Evolutionary conservation across 2,797 vertebrate species (phyloP).

Genomic region (Xiphophorus birchmanni): DNA sequence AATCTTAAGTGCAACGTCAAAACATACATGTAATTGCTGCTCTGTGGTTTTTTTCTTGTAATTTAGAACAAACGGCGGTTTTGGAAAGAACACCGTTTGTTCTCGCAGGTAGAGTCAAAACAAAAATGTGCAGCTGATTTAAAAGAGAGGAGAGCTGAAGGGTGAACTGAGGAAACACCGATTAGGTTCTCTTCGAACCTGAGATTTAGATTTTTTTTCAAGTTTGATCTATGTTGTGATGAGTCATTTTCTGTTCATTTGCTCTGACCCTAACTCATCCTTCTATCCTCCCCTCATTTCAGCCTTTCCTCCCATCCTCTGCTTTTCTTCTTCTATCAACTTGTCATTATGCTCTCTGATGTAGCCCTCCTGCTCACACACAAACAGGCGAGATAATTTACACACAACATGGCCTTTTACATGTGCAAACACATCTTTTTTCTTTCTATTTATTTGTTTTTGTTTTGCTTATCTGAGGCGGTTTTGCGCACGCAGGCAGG

Average conservation of each 20-base stretch:
- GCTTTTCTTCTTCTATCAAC: not conserved
- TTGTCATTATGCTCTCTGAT: constrained; percentile 11
- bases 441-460: not conserved
- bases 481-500: constrained; percentile 56
- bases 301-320: not conserved
- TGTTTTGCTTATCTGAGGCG: constrained; percentile 25
- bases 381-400: constrained; percentile 12
- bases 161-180: not conserved
- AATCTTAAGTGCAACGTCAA: constrained; percentile 35
- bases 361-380: constrained; percentile 2
- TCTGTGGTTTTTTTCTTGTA: constrained; percentile 13
- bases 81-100: not conserved
- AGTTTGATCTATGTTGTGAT: not conserved
- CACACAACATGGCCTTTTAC: constrained; percentile 1
- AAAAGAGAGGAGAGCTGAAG: constrained; percentile 1
- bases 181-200: not conserved
- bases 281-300: not conserved
- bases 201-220: not conserved
- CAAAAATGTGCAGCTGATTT: constrained; percentile 1
- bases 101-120: not conserved
- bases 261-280: not conserved
- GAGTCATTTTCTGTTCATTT: not conserved
- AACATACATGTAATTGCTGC: constrained; percentile 40
- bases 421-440: constrained; percentile 25
- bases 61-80: constrained; percentile 29